phyloP scores from a whole-genome alignment of 2,888 invertebrate species.

The Megamerina dolium region DNA sequence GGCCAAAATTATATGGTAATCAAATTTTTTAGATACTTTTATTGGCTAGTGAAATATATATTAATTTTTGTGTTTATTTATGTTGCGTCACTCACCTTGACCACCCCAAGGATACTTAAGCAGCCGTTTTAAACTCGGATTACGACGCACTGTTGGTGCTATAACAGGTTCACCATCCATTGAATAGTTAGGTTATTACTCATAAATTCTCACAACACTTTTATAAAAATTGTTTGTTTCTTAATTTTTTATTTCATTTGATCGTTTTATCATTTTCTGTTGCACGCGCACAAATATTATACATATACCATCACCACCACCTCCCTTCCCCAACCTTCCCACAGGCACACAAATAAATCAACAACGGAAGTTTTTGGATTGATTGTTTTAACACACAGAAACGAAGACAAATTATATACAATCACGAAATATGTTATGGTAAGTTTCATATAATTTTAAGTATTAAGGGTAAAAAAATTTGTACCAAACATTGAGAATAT shows the following conservation, averaged over 20 bases:
- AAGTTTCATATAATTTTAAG: no score
- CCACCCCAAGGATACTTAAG: conserved; percentile 44
- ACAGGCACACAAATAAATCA: no score
- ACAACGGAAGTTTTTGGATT: no score
- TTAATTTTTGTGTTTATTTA: no score
- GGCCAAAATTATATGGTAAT: background rate
- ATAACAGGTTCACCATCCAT: conserved; percentile 37
- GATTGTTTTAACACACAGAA: no score
- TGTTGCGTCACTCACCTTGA: conserved; percentile 39
- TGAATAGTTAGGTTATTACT: background rate
- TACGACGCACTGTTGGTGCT: conserved; percentile 40
- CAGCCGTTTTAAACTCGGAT: conserved; percentile 44
- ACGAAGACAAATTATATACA: no score
- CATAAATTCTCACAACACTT: background rate
- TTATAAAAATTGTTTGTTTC: background rate
- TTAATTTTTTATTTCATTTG: background rate
- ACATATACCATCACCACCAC: no score
- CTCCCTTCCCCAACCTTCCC: no score
- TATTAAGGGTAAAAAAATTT: no score
- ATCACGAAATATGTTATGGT: no score
- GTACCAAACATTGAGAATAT: no score
- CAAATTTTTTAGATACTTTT: background rate
- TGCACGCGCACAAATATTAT: background rate
- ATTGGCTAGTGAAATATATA: no score
- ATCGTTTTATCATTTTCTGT: background rate